Conservation (phyloP, 1,140 invertebrate genomes). For the Drosophila melanogaster region DNA sequence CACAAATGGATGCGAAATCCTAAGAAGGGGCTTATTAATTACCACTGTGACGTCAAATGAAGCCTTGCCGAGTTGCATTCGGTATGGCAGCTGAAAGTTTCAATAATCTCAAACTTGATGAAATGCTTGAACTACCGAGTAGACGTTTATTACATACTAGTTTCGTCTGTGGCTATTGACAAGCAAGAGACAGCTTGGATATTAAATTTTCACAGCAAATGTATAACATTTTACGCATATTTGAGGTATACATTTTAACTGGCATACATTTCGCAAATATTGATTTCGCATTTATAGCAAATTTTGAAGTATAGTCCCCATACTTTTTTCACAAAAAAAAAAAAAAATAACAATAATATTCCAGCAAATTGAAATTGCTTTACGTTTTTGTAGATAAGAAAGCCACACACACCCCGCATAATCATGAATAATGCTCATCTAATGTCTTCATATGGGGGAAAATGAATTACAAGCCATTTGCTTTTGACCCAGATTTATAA, state of each 20-base stretch:
- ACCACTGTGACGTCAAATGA: conserved; percentile 14
- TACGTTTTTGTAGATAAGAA: conserved; percentile 19
- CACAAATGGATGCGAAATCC: conserved; percentile 17
- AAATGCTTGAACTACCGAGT: background rate
- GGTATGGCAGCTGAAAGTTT: background rate
- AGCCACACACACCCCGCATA: conserved; percentile 23
- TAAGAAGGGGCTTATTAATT: conserved; percentile 33
- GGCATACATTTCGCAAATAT: too few relatives aligned
- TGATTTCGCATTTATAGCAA: too few relatives aligned
- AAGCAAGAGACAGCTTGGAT: too few relatives aligned
- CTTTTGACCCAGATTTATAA: conserved; percentile 56
- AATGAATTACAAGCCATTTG: conserved; percentile 53
- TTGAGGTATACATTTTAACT: too few relatives aligned
- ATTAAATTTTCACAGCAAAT: too few relatives aligned
- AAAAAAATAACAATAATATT: background rate
- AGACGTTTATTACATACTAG: background rate
- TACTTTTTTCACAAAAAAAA: too few relatives aligned
- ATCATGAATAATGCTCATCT: conserved; percentile 39
- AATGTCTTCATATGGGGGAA: conserved; percentile 33
- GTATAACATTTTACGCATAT: too few relatives aligned
- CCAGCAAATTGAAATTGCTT: conserved; percentile 27
- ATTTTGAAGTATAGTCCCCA: too few relatives aligned
- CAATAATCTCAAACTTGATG: background rate
- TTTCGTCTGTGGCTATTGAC: background rate
- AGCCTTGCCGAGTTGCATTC: conserved; percentile 8